Base-by-base conservation (phyloP, 2,888 invertebrate genomes). In the Eretmocerus hayati region DNA sequence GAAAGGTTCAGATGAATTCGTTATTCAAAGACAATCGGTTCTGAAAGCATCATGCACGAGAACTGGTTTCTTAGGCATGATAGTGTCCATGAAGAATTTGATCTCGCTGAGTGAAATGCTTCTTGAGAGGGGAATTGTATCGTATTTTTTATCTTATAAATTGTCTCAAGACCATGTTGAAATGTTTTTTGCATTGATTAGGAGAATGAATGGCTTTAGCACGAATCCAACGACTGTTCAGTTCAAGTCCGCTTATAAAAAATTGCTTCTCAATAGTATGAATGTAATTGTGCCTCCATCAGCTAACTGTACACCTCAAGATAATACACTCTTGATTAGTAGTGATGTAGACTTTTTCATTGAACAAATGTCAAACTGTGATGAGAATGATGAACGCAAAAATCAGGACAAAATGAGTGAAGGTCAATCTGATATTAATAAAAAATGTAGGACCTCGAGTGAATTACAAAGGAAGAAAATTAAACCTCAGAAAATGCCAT, bases 141-240 rank as follows among this genome's bases (percentile, higher is more conserved):
- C 48, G 8, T 44, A 49, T 33, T 11, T 50, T 18, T 44, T 55
- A 43, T 39, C 33, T 1, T 54, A 49, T 13, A 51, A 54, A 38
- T 22, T 54, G n/a, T 54, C 47, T 3, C 54, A 54, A 42, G 54
- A 54, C 20, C 52, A 49, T n/a, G 41, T 49, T n/a, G 52, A 52
- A 37, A 54, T 46, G 46, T 42, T 54, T 37, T 54, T 54, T 49
- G 42, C 54, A 1, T 33, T 40, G 5, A 52, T 54, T 20, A 37
- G 48, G 26, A 23, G 46, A 22, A 50, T 51, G 51, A 48, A 51
- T 22, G 51, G 48, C 11, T 48, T 40, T 33, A 46, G 13, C 6
- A 46, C 48, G 11, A 54, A 54, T 41, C 51, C 48, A 8, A 54
- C 54, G 11, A 54, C 46, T 0, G 41, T 35, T 19, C 43, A 51